Evolutionary conservation across 2,113 vertebrate genomes (phyloP).

Genomic region (Conger conger): DNA sequence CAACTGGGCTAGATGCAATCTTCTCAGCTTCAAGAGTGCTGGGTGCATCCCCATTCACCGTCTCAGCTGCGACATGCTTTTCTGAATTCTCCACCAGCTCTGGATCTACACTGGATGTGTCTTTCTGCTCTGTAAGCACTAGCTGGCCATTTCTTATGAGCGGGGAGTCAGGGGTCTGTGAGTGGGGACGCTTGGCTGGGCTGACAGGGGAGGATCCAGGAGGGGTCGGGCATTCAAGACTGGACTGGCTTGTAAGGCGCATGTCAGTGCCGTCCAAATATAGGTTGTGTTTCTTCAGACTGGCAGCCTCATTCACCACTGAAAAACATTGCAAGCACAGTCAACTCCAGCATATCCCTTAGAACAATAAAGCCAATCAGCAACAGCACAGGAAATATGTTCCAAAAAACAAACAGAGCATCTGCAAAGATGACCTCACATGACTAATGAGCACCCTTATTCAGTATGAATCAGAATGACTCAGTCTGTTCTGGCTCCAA

Average conservation of each 20-base stretch:
- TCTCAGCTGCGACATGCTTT: not conserved
- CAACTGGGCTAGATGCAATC: too few species aligned
- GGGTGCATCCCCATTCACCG: not conserved
- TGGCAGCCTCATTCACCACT: conserved; percentile 89
- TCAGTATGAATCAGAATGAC: not conserved
- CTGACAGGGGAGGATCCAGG: conserved; percentile 71
- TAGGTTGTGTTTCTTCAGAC: conserved; percentile 86
- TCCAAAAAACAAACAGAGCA: not conserved
- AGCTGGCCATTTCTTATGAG: conserved; percentile 28
- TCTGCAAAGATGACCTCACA: not conserved
- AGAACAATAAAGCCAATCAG: not conserved
- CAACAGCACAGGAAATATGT: not conserved
- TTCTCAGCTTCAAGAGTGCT: not conserved
- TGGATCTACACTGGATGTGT: not conserved
- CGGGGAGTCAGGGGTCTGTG: conserved; percentile 31
- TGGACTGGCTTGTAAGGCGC: conserved; percentile 77
- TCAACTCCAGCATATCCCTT: not conserved
- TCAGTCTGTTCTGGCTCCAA: not conserved
- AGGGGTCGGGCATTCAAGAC: conserved; percentile 71
- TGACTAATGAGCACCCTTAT: not conserved
- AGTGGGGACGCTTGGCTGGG: conserved; percentile 50
- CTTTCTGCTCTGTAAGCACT: not conserved
- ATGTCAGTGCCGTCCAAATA: conserved; percentile 76
- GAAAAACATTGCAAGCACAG: conserved; percentile 29
- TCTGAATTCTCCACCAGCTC: not conserved